Percentiles rank a stretch among this genome's conserved stretches.
phyloP scores from a whole-genome alignment of 2,888 invertebrate genomes.

The Punctoribates punctum region DNA sequence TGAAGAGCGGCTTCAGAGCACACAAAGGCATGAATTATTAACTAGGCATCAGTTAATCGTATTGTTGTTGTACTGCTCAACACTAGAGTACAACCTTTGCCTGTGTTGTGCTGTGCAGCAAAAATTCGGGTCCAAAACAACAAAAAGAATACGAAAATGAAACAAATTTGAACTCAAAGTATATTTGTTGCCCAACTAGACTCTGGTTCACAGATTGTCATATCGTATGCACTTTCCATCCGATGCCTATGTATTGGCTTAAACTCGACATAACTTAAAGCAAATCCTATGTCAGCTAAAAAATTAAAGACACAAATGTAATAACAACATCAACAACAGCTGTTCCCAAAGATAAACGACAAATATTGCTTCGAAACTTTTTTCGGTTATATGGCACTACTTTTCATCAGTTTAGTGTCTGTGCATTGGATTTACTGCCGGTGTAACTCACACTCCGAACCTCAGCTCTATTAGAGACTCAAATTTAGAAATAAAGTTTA shows the following conservation, averaged over 20 bases:
- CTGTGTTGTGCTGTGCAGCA: background rate
- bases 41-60: constrained; percentile 26
- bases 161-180: background rate
- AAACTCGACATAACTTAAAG: background rate
- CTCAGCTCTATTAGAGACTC: background rate
- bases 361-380: constrained; percentile 26
- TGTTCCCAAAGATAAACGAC: constrained; percentile 13
- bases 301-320: constrained; percentile 18
- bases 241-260: background rate
- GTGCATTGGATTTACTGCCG: constrained; percentile 22
- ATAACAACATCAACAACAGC: constrained; percentile 33
- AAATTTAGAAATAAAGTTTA: background rate
- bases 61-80: constrained; percentile 16
- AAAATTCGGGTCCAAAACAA: background rate
- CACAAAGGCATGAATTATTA: constrained; percentile 30
- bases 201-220: background rate
- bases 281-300: constrained; percentile 33
- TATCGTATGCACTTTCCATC: background rate
- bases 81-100: constrained; percentile 16
- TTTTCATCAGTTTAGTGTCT: background rate
- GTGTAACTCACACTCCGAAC: background rate
- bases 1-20: constrained; percentile 17
- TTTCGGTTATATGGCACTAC: background rate
- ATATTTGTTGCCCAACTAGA: background rate
- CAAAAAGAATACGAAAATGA: background rate